Conservation (phyloP, 2,888 invertebrate species). For the Apamea anceps region DNA sequence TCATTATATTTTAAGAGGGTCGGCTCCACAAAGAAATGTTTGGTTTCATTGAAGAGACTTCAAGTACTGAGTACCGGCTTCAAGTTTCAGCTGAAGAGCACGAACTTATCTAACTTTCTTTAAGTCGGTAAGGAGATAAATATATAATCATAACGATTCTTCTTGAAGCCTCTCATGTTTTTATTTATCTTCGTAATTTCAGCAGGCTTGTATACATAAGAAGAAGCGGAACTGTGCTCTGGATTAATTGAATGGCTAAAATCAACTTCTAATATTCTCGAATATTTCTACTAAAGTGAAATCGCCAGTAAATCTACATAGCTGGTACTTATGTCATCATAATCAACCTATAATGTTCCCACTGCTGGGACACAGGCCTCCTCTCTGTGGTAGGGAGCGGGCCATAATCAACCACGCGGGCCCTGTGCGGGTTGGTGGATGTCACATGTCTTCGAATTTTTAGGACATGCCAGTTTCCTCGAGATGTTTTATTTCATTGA, state of each 20-base stretch:
- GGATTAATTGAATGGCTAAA: background rate
- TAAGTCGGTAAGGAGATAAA: slow-evolving; percentile 17
- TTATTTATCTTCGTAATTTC: slow-evolving; percentile 13
- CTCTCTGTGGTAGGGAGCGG: too few species aligned
- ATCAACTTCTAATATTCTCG: background rate
- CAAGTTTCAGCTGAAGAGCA: slow-evolving; percentile 14
- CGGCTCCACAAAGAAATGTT: slow-evolving; percentile 23
- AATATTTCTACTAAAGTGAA: background rate
- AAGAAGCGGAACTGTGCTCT: background rate
- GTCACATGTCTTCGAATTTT: too few species aligned
- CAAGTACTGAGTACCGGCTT: slow-evolving; percentile 7
- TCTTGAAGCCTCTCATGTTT: slow-evolving; percentile 12
- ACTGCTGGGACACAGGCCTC: too few species aligned
- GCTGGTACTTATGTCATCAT: too few species aligned
- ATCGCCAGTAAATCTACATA: background rate
- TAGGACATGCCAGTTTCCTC: too few species aligned
- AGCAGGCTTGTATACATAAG: background rate
- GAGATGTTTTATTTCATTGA: too few species aligned
- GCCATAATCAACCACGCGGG: too few species aligned
- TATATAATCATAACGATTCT: slow-evolving; percentile 6
- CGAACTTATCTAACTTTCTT: slow-evolving; percentile 7
- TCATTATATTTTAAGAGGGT: background rate
- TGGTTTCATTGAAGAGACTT: slow-evolving; percentile 29
- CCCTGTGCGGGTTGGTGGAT: too few species aligned
- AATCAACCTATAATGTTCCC: too few species aligned